phyloP scores from a whole-genome alignment of 2,797 vertebrate species.

The Myripristis murdjan region DNA sequence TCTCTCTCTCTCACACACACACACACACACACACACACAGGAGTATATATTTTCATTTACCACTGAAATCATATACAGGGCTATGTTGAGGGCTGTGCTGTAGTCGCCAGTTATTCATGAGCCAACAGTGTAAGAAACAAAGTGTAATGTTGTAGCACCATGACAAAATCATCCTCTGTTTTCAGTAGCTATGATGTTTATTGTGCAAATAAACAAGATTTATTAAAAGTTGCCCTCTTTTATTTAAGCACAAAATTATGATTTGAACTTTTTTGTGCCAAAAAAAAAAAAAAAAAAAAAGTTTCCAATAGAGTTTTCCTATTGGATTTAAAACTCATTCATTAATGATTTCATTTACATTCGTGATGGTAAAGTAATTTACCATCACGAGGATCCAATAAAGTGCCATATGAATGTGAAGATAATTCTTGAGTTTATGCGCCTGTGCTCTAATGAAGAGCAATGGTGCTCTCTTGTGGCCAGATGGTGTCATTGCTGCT shows the following conservation, averaged over 20 bases:
- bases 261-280: not conserved
- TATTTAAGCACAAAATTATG: not conserved
- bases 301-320: too few relatives aligned
- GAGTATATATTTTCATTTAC: constrained; percentile 64
- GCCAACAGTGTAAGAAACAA: not conserved
- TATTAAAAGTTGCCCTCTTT: not conserved
- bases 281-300: too few relatives aligned
- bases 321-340: not conserved
- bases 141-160: not conserved
- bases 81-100: not conserved
- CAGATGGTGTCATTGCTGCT: constrained; percentile 42
- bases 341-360: not conserved
- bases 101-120: constrained; percentile 12
- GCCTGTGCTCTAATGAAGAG: constrained; percentile 36
- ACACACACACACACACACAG: constrained; percentile 44
- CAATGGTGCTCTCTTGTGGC: constrained; percentile 78
- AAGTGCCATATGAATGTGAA: not conserved
- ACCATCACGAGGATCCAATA: not conserved
- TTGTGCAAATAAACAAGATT: not conserved
- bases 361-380: not conserved
- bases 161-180: too few relatives aligned
- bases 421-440: not conserved
- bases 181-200: not conserved
- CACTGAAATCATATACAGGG: constrained; percentile 48
- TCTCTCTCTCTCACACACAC: too few relatives aligned